Evolutionary conservation across 2,797 vertebrate species (phyloP).

Genomic region (Ispidina picta): DNA sequence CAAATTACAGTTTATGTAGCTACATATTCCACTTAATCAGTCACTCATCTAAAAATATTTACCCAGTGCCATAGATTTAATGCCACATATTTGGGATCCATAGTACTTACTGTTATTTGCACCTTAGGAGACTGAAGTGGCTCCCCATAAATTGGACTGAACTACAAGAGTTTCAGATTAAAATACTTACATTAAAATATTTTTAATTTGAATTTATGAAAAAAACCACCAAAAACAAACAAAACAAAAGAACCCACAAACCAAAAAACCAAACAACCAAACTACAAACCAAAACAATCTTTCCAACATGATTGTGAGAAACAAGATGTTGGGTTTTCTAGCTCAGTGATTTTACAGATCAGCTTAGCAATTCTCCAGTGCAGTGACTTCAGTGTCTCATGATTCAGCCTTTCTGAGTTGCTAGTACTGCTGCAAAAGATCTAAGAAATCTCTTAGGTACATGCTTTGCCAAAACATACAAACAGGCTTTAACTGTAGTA

Average conservation of each 20-base stretch:
- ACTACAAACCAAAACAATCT: background rate
- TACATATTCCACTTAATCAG: background rate
- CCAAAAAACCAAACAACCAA: background rate
- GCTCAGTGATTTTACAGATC: background rate
- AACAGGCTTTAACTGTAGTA: background rate
- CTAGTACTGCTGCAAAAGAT: background rate
- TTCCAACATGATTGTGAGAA: background rate
- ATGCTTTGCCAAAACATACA: background rate
- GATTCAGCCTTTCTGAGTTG: background rate
- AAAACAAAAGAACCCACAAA: too few relatives aligned
- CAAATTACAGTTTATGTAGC: background rate
- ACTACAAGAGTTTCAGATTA: background rate
- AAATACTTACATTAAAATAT: background rate
- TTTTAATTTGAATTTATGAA: background rate
- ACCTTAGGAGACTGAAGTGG: background rate
- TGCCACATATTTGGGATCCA: background rate
- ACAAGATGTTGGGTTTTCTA: background rate
- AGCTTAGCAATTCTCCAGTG: background rate
- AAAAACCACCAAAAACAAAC: background rate
- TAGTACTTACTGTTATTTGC: background rate
- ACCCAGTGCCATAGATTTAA: background rate
- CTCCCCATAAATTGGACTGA: background rate
- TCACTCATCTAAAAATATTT: background rate
- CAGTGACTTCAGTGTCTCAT: background rate
- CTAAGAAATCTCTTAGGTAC: background rate